Conservation (phyloP, 2,797 vertebrate genomes). For the Valencia hispanica region DNA sequence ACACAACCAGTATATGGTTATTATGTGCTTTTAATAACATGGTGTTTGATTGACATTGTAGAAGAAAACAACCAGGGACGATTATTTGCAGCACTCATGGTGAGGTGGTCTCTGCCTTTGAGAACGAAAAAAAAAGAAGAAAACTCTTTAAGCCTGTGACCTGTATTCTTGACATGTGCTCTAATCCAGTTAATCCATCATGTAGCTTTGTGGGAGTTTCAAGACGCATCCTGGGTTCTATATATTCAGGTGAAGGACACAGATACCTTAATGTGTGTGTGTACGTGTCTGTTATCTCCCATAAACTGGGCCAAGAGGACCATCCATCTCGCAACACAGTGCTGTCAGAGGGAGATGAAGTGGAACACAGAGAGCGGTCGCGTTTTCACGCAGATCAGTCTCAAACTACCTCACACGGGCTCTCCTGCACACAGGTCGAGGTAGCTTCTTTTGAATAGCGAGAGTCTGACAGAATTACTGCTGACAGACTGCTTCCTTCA, state of each 20-base stretch:
- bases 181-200: slow-evolving; percentile 20
- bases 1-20: neutral
- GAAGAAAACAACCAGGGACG: neutral
- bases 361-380: slow-evolving; percentile 17
- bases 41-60: no score
- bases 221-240: neutral
- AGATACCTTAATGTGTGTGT: slow-evolving; percentile 11
- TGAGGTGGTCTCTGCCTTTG: neutral
- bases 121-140: neutral
- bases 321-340: slow-evolving; percentile 35
- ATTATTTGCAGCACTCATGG: neutral
- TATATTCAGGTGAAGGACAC: slow-evolving; percentile 47
- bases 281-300: neutral
- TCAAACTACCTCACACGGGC: slow-evolving; percentile 1
- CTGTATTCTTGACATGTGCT: slow-evolving; percentile 17
- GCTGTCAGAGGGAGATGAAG: slow-evolving; percentile 43
- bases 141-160: neutral
- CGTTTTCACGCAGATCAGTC: slow-evolving; percentile 35
- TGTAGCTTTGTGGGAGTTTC: slow-evolving; percentile 25
- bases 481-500: neutral
- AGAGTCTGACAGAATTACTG: neutral
- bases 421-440: slow-evolving; percentile 21
- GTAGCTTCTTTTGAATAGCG: slow-evolving; percentile 31
- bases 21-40: neutral
- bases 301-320: slow-evolving; percentile 23